These are phyloP conservation scores for Tachina fera DNA, from an alignment of 2,888 invertebrate genomes.

Conservation along the genomic window DNA sequence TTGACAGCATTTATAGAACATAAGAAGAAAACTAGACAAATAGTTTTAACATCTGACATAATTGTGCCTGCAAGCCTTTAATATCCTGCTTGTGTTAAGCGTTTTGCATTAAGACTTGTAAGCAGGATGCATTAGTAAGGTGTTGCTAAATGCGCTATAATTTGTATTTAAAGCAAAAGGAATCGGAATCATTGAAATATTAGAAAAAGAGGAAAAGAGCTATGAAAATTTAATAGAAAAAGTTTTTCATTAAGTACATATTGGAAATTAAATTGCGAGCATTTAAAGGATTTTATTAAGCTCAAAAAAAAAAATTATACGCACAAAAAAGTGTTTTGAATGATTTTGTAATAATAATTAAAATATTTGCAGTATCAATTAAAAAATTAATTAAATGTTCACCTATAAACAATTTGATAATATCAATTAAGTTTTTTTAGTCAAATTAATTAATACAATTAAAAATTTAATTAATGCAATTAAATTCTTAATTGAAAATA, in stretches of 20 bases:
- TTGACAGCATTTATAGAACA: not conserved
- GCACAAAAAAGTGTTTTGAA: too few relatives aligned
- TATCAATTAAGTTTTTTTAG: too few relatives aligned
- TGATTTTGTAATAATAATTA: too few relatives aligned
- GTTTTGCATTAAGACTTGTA: not conserved
- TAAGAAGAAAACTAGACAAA: not conserved
- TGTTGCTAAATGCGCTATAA: not conserved
- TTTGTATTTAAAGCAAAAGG: not conserved
- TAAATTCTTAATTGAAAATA: too few relatives aligned
- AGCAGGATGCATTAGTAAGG: conserved; percentile 5
- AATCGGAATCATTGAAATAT: not conserved
- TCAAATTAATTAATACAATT: too few relatives aligned
- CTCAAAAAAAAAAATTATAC: too few relatives aligned
- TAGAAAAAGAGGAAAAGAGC: not conserved
- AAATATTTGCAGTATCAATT: too few relatives aligned
- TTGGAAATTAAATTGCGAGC: not conserved
- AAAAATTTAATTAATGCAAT: too few relatives aligned
- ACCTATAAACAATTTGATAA: too few relatives aligned
- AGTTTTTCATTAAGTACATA: not conserved
- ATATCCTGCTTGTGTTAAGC: not conserved
- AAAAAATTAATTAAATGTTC: too few relatives aligned
- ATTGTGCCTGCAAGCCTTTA: not conserved
- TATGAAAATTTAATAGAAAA: not conserved
- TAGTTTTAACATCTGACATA: not conserved
- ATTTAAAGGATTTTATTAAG: not conserved